Conservation (phyloP, 2,797 vertebrate genomes). For the Erethizon dorsatum region DNA sequence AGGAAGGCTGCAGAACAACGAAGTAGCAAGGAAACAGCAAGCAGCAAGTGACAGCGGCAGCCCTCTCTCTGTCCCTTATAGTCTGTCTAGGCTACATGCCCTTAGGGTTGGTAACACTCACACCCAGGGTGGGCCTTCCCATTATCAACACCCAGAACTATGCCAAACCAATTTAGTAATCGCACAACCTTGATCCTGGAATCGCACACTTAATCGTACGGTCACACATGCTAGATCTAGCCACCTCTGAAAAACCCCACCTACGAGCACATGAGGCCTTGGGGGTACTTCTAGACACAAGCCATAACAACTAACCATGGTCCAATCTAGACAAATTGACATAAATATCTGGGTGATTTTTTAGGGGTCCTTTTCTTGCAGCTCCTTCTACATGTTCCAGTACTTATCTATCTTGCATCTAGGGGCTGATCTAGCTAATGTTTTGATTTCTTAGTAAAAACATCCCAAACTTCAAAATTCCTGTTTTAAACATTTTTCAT, state of each 20-base stretch:
- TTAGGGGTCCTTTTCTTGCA: background rate
- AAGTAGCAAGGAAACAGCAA: background rate
- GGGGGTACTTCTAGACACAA: background rate
- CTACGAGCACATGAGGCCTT: background rate
- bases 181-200: background rate
- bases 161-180: background rate
- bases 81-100: background rate
- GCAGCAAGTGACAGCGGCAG: background rate
- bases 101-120: background rate
- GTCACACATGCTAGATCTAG: background rate
- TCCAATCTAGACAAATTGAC: background rate
- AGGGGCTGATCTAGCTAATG: background rate
- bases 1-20: background rate
- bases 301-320: background rate
- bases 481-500: background rate
- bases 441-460: conserved; percentile 54
- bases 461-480: background rate
- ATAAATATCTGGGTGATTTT: background rate
- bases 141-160: background rate
- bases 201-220: background rate
- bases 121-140: background rate
- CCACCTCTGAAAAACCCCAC: background rate
- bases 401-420: background rate
- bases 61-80: background rate
- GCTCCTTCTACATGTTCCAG: background rate